A percentile compares a stretch with the other conserved stretches of the same genome.
These are phyloP conservation scores for Tipula confusa DNA, from an alignment of 2,888 invertebrate species.

Conservation along the genomic window DNA sequence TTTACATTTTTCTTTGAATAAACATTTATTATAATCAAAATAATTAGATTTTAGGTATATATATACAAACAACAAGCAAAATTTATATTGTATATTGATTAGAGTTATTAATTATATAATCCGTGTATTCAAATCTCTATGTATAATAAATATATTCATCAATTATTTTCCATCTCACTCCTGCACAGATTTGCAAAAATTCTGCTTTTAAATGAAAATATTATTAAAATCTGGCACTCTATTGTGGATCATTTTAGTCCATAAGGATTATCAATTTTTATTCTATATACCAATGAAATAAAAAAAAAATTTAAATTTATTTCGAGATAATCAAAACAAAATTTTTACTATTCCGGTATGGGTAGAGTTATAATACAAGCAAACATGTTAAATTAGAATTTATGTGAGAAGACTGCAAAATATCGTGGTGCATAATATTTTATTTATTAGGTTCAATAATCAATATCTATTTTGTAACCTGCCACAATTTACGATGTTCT, in stretches of 20 bases:
- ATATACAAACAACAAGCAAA: neutral
- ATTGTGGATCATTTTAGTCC: neutral
- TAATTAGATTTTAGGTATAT: neutral
- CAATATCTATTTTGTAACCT: no score
- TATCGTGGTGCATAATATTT: no score
- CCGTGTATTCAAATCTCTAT: slow-evolving; percentile 5
- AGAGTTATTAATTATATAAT: slow-evolving; percentile 12
- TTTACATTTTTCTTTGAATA: slow-evolving; percentile 20
- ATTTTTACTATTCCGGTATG: no score
- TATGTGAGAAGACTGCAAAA: no score
- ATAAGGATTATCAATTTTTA: neutral
- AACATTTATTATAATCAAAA: slow-evolving; percentile 20
- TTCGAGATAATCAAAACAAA: neutral
- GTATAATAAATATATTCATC: no score
- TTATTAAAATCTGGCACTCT: neutral
- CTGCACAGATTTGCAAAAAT: neutral
- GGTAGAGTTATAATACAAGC: no score
- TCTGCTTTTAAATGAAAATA: neutral
- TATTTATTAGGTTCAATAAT: no score
- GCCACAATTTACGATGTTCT: no score
- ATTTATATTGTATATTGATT: neutral
- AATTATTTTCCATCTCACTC: neutral
- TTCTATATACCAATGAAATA: no score
- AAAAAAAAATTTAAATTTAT: neutral
- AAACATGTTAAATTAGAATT: no score